Evolutionary conservation across 2,797 vertebrate genomes (phyloP).

Genomic region (Pseudocheirus occidentalis): DNA sequence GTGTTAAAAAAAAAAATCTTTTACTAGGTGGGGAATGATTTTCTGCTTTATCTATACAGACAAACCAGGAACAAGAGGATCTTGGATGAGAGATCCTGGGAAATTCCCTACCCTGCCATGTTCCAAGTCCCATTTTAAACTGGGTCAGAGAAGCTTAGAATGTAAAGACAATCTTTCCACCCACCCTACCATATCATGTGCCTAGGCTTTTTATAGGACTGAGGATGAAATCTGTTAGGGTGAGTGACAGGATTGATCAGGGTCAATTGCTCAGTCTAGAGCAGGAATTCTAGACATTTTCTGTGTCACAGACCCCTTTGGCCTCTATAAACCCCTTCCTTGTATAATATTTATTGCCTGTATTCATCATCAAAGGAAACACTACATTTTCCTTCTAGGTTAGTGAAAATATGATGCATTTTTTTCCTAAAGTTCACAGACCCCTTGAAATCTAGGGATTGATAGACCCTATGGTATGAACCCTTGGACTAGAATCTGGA

Average conservation of each 20-base stretch:
- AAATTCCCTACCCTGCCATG: not conserved
- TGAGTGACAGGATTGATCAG: not conserved
- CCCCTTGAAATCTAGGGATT: not conserved
- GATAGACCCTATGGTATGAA: not conserved
- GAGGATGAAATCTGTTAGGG: not conserved
- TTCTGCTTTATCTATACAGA: not conserved
- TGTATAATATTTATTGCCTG: not conserved
- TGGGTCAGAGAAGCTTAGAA: not conserved
- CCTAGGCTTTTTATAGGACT: not conserved
- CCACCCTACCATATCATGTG: not conserved
- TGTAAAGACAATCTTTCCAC: not conserved
- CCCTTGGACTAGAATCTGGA: not conserved
- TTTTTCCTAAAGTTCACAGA: not conserved
- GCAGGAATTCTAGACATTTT: not conserved
- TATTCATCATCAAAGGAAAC: not conserved
- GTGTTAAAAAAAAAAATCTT: not conserved
- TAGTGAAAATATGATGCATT: not conserved
- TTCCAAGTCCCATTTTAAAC: constrained; percentile 2
- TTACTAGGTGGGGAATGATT: not conserved
- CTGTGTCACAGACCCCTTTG: not conserved
- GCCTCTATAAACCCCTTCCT: not conserved
- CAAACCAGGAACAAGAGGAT: not conserved
- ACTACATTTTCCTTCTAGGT: not conserved
- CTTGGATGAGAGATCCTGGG: not conserved
- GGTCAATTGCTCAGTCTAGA: not conserved